Base-by-base conservation (phyloP, 2,888 invertebrate genomes). In the Drosophila maculinotata region DNA sequence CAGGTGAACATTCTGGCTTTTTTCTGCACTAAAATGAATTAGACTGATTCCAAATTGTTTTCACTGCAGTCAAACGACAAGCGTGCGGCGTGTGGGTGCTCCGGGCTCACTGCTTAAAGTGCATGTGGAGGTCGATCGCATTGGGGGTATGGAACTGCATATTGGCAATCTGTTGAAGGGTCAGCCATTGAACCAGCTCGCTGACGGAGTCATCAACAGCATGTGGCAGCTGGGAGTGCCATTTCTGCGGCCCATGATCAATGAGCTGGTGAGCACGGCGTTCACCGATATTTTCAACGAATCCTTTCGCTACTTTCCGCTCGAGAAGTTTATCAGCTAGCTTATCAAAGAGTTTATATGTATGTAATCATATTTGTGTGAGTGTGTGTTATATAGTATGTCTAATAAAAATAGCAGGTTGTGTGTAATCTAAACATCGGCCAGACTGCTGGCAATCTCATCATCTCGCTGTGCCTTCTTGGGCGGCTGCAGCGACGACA, bases 201-300 rank as follows among this genome's bases (percentile, higher is more conserved):
- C 96, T 41, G 96, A 96, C 89, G 93, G 94, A 42, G 92, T 97
- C 33, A 97, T 97, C 88, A 97, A 97, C 90, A 94, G 93, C 12
- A 93, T 95, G 25, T 97, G 97, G 97, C 95, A 95, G 81, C 94
- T 96, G 0, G 96, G 96, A 26, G 95, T 97, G 85, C 94, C 95
- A 1, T 92, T 96, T 35, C 93, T 96, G 51, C 93, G 94, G 65
- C 95, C 96, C 0, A 91, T 96, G 47, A 96, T 97, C 84, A 96
- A 96, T 90, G 96, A 97, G 89, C 92, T 97, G 63, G 96, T 97
- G 67, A 95, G 96, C 89, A 95, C 94, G 0, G 96, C 95, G 5
- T 97, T 97, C 90, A 96, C 96, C 0, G 95, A 96, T 66, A 96
- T 97, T 73, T 96, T 96, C 91, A 95, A 94, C 83, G 93, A 93